These are phyloP conservation scores for Falco biarmicus DNA, from an alignment of 2,797 vertebrate genomes.

Conservation along the genomic window DNA sequence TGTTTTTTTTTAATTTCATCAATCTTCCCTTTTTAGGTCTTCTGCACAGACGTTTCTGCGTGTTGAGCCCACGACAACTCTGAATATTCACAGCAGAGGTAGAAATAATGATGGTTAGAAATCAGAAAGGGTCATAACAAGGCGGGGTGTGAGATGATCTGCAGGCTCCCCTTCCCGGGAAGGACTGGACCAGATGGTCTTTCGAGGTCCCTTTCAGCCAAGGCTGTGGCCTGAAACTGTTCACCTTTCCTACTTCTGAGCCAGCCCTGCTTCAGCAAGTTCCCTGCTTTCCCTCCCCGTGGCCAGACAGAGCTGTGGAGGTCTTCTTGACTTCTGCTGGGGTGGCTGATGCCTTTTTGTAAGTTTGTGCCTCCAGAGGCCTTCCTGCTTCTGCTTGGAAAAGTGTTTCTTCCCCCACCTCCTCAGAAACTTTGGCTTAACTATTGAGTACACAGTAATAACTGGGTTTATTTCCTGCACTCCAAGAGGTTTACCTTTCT, in stretches of 20 bases:
- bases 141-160: neutral
- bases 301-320: neutral
- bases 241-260: neutral
- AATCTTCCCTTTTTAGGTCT: neutral
- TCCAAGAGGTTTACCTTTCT: neutral
- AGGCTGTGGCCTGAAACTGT: neutral
- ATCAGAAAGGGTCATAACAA: fast-evolving
- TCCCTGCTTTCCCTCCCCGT: fast-evolving
- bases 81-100: neutral
- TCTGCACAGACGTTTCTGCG: too few relatives aligned
- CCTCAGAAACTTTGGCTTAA: neutral
- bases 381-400: neutral
- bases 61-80: neutral
- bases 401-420: too few relatives aligned
- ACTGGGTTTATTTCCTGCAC: neutral
- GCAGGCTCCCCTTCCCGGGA: too few relatives aligned
- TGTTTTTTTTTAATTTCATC: neutral
- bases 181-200: fast-evolving
- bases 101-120: neutral
- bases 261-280: neutral
- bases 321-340: too few relatives aligned
- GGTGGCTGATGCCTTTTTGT: neutral
- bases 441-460: neutral
- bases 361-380: neutral
- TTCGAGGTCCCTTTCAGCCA: too few relatives aligned